These are phyloP conservation scores for Oithona nana DNA, from an alignment of 2,888 invertebrate species.

Conservation along the genomic window DNA sequence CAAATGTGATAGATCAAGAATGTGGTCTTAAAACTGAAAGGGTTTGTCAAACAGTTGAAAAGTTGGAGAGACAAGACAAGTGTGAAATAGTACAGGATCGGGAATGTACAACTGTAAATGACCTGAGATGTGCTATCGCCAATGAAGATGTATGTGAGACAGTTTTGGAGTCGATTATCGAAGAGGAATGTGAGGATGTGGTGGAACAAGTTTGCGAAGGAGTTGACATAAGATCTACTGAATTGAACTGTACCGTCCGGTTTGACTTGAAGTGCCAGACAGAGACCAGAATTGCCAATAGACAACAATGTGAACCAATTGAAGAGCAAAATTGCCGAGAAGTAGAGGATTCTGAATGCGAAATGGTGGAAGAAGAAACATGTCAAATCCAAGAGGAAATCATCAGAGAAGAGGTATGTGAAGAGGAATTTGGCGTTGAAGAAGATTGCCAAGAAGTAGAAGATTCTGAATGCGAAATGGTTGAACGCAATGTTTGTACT, in stretches of 20 bases:
- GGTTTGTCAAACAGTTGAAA: not conserved
- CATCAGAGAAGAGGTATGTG: not conserved
- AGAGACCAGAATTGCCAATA: not conserved
- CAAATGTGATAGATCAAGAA: not conserved
- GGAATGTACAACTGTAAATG: not conserved
- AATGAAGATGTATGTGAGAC: not conserved
- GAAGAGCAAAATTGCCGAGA: not conserved
- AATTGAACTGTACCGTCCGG: not conserved
- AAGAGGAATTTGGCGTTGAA: not conserved
- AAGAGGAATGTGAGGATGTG: not conserved
- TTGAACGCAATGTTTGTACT: not conserved
- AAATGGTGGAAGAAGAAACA: too few relatives aligned
- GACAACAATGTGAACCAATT: not conserved
- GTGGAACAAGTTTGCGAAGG: not conserved
- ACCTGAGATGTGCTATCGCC: not conserved
- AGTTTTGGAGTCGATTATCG: not conserved
- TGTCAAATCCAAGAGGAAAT: not conserved
- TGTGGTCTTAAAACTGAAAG: not conserved
- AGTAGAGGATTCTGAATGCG: not conserved
- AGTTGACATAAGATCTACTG: not conserved
- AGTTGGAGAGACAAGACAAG: not conserved
- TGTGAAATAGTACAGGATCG: not conserved
- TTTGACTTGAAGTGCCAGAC: not conserved
- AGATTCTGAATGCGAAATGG: not conserved
- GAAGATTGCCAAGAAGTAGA: not conserved